Percentiles rank a stretch among this genome's conserved stretches.
Evolutionary conservation across 2,797 vertebrate genomes (phyloP).

Genomic region (Galago senegalensis): DNA sequence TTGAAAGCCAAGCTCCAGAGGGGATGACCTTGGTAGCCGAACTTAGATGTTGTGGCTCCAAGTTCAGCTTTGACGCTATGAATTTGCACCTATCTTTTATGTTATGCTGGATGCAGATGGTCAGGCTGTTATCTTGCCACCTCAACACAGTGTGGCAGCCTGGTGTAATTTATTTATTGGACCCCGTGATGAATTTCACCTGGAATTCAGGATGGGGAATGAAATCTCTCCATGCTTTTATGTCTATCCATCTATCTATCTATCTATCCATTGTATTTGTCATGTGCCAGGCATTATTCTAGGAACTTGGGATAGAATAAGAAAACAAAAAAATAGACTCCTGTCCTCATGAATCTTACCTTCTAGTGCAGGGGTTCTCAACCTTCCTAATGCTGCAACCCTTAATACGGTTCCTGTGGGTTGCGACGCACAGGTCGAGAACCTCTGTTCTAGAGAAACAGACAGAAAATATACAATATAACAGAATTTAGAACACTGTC

Average conservation of each 20-base stretch:
- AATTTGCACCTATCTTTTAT: neutral
- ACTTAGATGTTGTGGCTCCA: neutral
- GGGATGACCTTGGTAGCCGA: neutral
- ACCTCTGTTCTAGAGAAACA: neutral
- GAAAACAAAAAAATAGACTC: neutral
- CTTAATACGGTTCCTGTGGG: no score
- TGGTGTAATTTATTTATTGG: neutral
- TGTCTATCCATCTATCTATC: neutral
- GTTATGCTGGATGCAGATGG: neutral
- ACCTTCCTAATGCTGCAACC: no score
- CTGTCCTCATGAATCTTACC: neutral
- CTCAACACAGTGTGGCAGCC: neutral
- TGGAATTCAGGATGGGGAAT: conserved; percentile 30
- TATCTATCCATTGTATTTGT: neutral
- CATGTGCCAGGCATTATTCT: neutral
- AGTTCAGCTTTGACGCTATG: neutral
- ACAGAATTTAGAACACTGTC: neutral
- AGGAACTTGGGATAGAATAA: neutral
- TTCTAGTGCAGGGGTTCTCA: neutral
- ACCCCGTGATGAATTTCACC: neutral
- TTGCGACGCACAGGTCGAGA: no score
- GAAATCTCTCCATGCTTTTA: neutral
- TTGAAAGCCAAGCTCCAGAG: neutral
- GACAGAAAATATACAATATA: neutral
- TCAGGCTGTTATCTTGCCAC: neutral